phyloP scores from a whole-genome alignment of 1,140 invertebrate genomes.

The Rhopalosiphum padi region DNA sequence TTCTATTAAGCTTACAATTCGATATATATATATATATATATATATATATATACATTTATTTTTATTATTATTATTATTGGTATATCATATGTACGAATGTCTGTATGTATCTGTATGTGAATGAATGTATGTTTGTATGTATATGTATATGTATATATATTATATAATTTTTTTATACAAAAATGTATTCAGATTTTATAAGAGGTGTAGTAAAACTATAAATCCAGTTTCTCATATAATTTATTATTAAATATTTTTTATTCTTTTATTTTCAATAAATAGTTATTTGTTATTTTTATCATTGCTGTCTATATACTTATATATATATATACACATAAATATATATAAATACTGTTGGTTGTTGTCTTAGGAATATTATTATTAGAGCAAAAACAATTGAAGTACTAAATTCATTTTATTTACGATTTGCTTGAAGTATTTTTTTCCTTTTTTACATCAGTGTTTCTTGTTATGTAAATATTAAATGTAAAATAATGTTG shows the following conservation, averaged over 20 bases:
- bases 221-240: conserved; percentile 40
- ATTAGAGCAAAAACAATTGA: conserved; percentile 51
- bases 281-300: conserved; percentile 52
- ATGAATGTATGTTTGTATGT: background rate
- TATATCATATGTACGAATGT: background rate
- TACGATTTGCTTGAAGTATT: conserved; percentile 44
- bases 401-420: conserved; percentile 54
- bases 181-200: conserved; percentile 15
- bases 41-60: background rate
- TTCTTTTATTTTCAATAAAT: conserved; percentile 51
- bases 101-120: background rate
- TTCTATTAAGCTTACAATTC: conserved; percentile 28
- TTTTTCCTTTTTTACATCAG: conserved; percentile 51
- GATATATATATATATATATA: background rate
- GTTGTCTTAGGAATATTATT: conserved; percentile 53
- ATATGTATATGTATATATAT: conserved; percentile 29
- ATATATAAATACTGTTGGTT: conserved; percentile 49
- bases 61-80: background rate
- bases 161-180: background rate
- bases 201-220: background rate
- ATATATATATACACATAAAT: conserved; percentile 23
- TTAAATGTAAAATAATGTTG: conserved; percentile 56
- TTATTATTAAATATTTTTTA: conserved; percentile 49
- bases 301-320: conserved; percentile 42
- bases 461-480: conserved; percentile 58